Evolutionary conservation across 2,113 vertebrate genomes (phyloP).

Genomic region (Hippoglossus stenolepis): DNA sequence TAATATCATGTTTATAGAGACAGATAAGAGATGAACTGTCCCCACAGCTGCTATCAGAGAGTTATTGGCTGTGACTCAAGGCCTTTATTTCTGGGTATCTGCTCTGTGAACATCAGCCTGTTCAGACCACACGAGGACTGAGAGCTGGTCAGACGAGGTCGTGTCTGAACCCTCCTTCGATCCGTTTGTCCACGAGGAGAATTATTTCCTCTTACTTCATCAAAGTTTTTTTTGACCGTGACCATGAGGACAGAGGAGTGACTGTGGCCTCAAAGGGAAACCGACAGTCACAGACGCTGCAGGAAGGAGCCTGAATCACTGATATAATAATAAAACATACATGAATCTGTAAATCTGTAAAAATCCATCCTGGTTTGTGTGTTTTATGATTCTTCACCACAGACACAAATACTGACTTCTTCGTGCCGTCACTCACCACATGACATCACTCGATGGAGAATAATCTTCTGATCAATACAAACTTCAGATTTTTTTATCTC

Average conservation of each 20-base stretch:
- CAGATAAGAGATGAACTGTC: constrained; percentile 30
- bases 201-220: constrained; percentile 11
- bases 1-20: neutral
- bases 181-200: constrained; percentile 13
- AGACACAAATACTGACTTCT: too few species aligned
- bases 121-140: constrained; percentile 4
- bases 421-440: too few species aligned
- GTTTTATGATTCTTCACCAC: too few species aligned
- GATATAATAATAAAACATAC: too few species aligned
- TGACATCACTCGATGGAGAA: too few species aligned
- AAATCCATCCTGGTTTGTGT: too few species aligned
- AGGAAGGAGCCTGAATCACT: too few species aligned
- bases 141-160: constrained; percentile 45
- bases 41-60: constrained; percentile 16
- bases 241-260: neutral
- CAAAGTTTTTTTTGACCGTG: constrained; percentile 3
- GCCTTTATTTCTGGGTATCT: constrained; percentile 33
- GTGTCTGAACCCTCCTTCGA: constrained; percentile 23
- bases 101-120: constrained; percentile 31
- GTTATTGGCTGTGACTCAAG: constrained; percentile 39
- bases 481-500: too few species aligned
- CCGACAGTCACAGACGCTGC: too few species aligned
- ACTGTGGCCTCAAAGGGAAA: too few species aligned
- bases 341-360: too few species aligned
- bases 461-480: too few species aligned